A percentile compares a stretch with the other conserved stretches of the same genome.
These are phyloP conservation scores for Darevskia mixta DNA, from an alignment of 2,797 vertebrate species.

Conservation along the genomic window DNA sequence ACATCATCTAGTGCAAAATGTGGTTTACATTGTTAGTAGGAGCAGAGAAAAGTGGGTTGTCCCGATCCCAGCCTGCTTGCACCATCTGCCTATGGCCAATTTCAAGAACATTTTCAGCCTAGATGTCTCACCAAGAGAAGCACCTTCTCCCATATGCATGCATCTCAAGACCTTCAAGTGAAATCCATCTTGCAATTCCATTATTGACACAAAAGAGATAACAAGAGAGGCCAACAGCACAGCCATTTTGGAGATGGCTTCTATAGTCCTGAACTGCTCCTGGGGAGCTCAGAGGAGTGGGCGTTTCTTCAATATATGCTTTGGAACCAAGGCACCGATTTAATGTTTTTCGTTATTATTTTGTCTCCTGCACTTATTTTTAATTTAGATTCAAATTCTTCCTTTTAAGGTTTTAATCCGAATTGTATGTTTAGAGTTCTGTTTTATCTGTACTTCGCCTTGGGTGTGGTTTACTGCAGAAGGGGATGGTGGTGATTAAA, in stretches of 20 bases:
- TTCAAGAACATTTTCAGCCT: background rate
- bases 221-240: background rate
- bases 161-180: background rate
- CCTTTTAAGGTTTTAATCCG: background rate
- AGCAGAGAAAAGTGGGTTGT: background rate
- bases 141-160: too few relatives aligned
- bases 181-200: background rate
- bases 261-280: background rate
- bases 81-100: background rate
- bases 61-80: background rate
- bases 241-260: background rate
- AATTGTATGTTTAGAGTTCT: background rate
- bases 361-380: background rate
- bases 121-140: background rate
- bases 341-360: background rate
- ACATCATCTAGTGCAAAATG: background rate
- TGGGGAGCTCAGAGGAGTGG: background rate
- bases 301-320: too few relatives aligned
- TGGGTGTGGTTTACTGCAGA: background rate
- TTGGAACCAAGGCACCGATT: background rate
- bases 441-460: background rate
- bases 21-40: background rate
- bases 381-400: background rate
- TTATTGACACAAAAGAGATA: background rate
- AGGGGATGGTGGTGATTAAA: background rate